These are phyloP conservation scores for Apus apus DNA, from an alignment of 2,113 vertebrate species.

Conservation along the genomic window DNA sequence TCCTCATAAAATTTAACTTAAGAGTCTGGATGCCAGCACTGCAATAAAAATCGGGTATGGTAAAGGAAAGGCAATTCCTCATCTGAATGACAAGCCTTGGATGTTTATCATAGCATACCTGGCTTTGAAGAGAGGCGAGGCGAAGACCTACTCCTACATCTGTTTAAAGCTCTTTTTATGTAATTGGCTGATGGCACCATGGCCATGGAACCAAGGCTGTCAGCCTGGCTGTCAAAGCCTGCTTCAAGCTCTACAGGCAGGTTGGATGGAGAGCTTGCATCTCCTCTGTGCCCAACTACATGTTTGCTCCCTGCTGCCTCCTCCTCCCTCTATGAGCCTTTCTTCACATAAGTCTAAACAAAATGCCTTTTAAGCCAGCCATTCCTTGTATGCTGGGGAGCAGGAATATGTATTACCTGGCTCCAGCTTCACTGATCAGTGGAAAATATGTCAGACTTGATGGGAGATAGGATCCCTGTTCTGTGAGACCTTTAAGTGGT, in stretches of 20 bases:
- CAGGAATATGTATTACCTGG: neutral
- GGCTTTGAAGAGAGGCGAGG: neutral
- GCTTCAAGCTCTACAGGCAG: neutral
- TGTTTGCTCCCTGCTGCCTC: neutral
- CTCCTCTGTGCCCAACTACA: neutral
- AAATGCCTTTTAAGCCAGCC: too few species aligned
- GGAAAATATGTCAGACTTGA: neutral
- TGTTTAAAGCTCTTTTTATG: neutral
- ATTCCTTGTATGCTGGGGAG: too few species aligned
- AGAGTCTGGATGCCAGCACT: neutral
- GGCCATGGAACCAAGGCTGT: neutral
- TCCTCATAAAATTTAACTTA: neutral
- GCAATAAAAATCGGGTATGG: fast-evolving
- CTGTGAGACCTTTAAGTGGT: neutral
- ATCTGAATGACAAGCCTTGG: fast-evolving
- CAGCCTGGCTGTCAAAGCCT: neutral
- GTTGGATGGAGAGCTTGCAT: neutral
- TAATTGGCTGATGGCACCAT: too few species aligned
- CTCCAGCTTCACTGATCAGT: neutral
- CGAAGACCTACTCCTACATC: neutral
- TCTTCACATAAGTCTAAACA: too few species aligned
- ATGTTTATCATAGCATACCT: neutral
- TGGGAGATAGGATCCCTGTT: neutral
- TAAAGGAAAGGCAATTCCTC: neutral
- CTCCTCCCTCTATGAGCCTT: neutral